These are phyloP conservation scores for Lineus longissimus DNA, from an alignment of 1,140 invertebrate species.

Conservation along the genomic window DNA sequence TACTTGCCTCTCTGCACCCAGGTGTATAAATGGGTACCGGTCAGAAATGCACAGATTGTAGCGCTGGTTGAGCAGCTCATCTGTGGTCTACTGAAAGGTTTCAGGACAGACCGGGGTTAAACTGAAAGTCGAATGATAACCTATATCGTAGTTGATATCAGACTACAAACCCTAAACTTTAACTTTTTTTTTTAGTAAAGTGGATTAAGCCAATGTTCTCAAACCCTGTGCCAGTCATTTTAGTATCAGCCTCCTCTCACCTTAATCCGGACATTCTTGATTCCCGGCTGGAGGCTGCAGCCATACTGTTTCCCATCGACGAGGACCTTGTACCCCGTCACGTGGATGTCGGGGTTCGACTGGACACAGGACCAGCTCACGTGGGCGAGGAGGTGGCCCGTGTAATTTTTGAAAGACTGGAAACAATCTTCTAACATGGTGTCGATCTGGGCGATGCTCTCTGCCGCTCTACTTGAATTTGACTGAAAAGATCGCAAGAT, in stretches of 20 bases:
- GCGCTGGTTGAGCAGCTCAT: too few relatives aligned
- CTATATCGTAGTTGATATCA: too few relatives aligned
- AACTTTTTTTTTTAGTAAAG: too few relatives aligned
- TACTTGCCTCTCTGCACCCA: too few relatives aligned
- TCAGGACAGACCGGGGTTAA: too few relatives aligned
- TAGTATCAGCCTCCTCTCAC: conserved; percentile 20
- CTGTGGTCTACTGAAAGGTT: too few relatives aligned
- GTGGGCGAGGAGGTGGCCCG: conserved; percentile 47
- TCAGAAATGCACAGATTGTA: too few relatives aligned
- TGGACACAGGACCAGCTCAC: conserved; percentile 50
- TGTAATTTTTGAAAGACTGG: conserved; percentile 40
- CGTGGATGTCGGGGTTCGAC: conserved; percentile 39
- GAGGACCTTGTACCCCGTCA: conserved; percentile 47
- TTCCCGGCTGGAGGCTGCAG: conserved; percentile 40
- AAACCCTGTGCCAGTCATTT: too few relatives aligned
- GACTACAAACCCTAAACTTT: too few relatives aligned
- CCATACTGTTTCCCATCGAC: conserved; percentile 54
- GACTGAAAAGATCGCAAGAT: conserved; percentile 7
- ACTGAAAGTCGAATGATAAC: too few relatives aligned
- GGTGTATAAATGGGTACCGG: too few relatives aligned
- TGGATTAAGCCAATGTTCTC: too few relatives aligned
- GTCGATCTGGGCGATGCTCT: conserved; percentile 43
- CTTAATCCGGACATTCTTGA: conserved; percentile 46
- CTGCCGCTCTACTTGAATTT: conserved; percentile 40
- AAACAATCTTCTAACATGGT: conserved; percentile 49